Evolutionary conservation across 2,113 vertebrate species (phyloP), one percentile per base, ranked within the genome.

Genomic region (Axis porcinus): DNA sequence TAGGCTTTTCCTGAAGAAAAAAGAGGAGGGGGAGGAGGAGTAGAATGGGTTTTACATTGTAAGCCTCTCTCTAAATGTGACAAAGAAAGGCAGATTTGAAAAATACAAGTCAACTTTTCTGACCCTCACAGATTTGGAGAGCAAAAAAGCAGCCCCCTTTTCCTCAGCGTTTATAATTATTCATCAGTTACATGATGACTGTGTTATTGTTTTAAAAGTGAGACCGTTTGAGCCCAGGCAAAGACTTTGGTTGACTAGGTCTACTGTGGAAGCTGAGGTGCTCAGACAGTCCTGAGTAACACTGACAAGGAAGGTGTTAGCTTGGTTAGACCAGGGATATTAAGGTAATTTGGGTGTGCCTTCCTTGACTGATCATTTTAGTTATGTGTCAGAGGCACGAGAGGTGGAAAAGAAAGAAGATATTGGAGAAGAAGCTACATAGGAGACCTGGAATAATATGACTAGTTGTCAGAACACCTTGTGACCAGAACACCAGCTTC

Each of bases 301-400:
- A 30, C 1, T 21, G 25, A 60, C 25, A 62, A 70, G 62, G 70
- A 89, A 86, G 57, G 87, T 27, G 47, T 54, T 16, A 95, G 76
- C 67, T 54, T 92, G 33, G 81, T 62, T 89, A 91, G 89, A 90
- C 52, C 17, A 86, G 1, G 45, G 52, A 91, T 62, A 54, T 45
- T 79, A 52, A 47, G 54, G 78, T 86, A 94, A 96, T 79, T 36
- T 84, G 88, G 86, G 96, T 91, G 89, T 93, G 89, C 12, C 88
- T 91, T 36, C 78, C 36, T 5, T 89, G 55, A 91, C 40, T 88
- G 93, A 70, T 97, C 23, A 58, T 89, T 96, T 95, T 97, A 95
- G 97, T 95, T 97, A 95, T 78, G 87, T 94, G 86, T 89, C 43
- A 94, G 50, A 11, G 7, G 12, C 25, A 92, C 17, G 13, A 85